Percentiles rank a stretch among this genome's conserved stretches.
Evolutionary conservation across 2,888 invertebrate species (phyloP).

Genomic region (Sepioteuthis lessoniana): DNA sequence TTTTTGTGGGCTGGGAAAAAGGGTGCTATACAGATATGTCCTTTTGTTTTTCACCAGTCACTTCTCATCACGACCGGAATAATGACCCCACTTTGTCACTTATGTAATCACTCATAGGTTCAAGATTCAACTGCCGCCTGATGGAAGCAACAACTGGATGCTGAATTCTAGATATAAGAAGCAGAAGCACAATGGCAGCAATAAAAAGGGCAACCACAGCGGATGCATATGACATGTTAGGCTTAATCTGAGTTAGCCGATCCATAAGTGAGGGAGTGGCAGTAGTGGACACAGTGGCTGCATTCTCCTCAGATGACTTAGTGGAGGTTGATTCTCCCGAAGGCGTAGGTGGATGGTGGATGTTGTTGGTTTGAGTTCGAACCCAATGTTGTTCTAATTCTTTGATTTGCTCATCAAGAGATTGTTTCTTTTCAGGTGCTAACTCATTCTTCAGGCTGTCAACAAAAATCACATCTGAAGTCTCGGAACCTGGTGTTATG

Average conservation of each 20-base stretch:
- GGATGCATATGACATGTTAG: conserved; percentile 35
- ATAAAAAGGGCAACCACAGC: conserved; percentile 41
- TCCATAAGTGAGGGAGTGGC: conserved; percentile 37
- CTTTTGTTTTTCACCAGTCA: background rate
- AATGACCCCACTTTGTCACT: conserved; percentile 47
- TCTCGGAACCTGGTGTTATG: conserved; percentile 13
- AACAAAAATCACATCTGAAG: background rate
- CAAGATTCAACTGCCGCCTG: conserved; percentile 43
- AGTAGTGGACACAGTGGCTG: conserved; percentile 40
- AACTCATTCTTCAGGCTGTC: background rate
- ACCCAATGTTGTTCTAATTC: conserved; percentile 43
- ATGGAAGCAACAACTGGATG: conserved; percentile 45
- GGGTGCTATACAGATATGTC: background rate
- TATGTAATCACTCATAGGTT: conserved; percentile 47
- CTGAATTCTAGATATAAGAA: conserved; percentile 45
- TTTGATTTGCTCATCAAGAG: conserved; percentile 45
- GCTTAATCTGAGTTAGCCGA: conserved; percentile 13
- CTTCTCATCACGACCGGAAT: conserved; percentile 41
- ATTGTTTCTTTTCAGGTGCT: background rate
- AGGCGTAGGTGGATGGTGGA: background rate
- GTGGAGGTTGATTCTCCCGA: background rate
- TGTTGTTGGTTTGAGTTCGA: background rate
- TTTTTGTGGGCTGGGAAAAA: background rate
- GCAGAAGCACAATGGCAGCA: conserved; percentile 20
- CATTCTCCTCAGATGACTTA: conserved; percentile 35